These are phyloP conservation scores for Galerucella pusilla DNA, from an alignment of 2,888 invertebrate genomes.

Conservation along the genomic window DNA sequence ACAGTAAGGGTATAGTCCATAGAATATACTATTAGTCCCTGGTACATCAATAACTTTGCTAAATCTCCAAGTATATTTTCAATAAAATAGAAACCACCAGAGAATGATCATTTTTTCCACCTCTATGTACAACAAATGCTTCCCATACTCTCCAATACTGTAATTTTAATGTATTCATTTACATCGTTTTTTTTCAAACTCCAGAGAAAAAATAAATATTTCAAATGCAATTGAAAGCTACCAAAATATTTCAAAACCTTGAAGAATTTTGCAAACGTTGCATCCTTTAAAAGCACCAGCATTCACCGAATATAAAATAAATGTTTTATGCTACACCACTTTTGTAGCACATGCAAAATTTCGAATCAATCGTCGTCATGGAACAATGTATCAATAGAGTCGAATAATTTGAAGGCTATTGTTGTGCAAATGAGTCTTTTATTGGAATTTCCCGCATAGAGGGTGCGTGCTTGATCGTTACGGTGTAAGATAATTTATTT, in stretches of 20 bases:
- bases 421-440: constrained; percentile 65
- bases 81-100: too few species aligned
- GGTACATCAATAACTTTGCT: too few species aligned
- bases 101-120: too few species aligned
- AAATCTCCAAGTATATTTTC: too few species aligned
- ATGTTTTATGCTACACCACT: constrained; percentile 42
- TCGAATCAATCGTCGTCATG: constrained; percentile 49
- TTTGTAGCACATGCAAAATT: constrained; percentile 51
- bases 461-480: constrained; percentile 58
- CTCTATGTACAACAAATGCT: too few species aligned
- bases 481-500: constrained; percentile 62
- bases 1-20: too few species aligned
- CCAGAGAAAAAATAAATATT: too few species aligned
- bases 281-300: neutral
- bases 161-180: too few species aligned
- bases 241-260: neutral
- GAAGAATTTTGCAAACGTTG: neutral
- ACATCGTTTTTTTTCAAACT: too few species aligned
- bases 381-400: constrained; percentile 55
- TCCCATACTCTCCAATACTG: too few species aligned
- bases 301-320: constrained; percentile 5
- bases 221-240: neutral
- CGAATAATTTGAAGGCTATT: constrained; percentile 63
- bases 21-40: too few species aligned
- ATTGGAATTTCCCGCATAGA: constrained; percentile 61